Evolutionary conservation across 2,888 invertebrate species (phyloP), one percentile per base, ranked within the genome.

Genomic region (Epistrophella euchroma): DNA sequence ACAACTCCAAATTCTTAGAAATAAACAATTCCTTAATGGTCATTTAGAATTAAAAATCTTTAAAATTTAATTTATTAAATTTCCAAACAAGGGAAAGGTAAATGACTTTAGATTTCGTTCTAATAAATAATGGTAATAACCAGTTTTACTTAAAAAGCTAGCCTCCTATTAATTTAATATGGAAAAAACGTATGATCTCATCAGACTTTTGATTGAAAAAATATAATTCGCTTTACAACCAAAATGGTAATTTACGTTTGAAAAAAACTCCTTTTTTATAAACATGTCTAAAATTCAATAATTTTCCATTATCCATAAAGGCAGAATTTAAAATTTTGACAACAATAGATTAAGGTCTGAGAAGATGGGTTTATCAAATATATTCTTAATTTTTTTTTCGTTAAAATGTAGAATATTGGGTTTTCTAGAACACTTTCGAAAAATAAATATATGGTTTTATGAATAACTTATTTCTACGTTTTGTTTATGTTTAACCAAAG

Each of bases 381-480:
- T n/a, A n/a, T n/a, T n/a, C n/a, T n/a, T n/a, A n/a, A n/a, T n/a
- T n/a, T n/a, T n/a, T n/a, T n/a, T n/a, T n/a, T n/a, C n/a, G n/a
- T n/a, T n/a, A n/a, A n/a, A n/a, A n/a, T 37, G 0, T 11, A 58
- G 17, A 35, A 58, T 6, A 25, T 2, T 22, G 6, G 32, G 0
- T n/a, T 25, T 25, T 43, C 25, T 62, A 62, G 60, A 62, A 62
- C 40, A 62, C 22, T 62, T 62, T 62, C 40, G 5, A n/a, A 62
- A 40, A 37, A n/a, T 43, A 17, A 35, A 19, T 32, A 17, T n/a
- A 11, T 43, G 0, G 5, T 62, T 25, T 43, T n/a, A 32, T 64
- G 17, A 66, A 19, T 35, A 47, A 35, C 2, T 43, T 10, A 45
- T 32, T 64, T 19, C 1, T 19, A 32, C 9, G 13, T 15, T 47